Percentiles rank a stretch among this genome's conserved stretches.
Conservation (phyloP, 2,797 vertebrate species). For the Melanotaenia trifasciata region DNA sequence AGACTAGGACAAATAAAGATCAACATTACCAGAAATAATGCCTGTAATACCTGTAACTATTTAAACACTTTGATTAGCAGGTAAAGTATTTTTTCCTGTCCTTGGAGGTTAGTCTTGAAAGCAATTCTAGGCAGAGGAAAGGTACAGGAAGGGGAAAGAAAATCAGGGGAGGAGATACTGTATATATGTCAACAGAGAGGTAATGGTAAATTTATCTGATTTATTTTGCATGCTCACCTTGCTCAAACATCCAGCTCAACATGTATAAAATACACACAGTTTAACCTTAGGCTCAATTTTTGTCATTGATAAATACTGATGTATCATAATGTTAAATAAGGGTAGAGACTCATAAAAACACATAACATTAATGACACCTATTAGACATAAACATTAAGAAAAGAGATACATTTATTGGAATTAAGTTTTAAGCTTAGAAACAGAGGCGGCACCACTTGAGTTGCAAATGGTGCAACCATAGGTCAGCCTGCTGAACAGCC, state of each 20-base stretch:
- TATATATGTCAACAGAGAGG: neutral
- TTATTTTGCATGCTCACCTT: neutral
- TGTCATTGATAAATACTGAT: neutral
- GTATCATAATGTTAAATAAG: neutral
- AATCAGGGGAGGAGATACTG: neutral
- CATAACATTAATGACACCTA: neutral
- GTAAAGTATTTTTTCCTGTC: neutral
- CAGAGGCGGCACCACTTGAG: neutral
- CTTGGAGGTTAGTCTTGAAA: neutral
- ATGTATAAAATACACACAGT: neutral
- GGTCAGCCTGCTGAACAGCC: slow-evolving; percentile 26
- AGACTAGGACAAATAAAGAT: neutral
- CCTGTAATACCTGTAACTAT: neutral
- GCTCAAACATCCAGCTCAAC: neutral
- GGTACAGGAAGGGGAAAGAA: neutral
- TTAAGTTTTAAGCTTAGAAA: neutral
- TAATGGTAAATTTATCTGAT: neutral
- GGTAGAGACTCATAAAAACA: neutral
- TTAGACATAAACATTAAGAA: neutral
- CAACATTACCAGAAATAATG: neutral
- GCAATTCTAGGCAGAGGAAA: neutral
- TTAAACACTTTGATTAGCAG: neutral
- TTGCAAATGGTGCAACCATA: neutral
- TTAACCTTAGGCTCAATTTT: neutral
- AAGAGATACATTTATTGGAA: neutral